A percentile compares a stretch with the other conserved stretches of the same genome.
These are phyloP conservation scores for Lasioglossum calceatum DNA, from an alignment of 2,888 invertebrate species.

Conservation along the genomic window DNA sequence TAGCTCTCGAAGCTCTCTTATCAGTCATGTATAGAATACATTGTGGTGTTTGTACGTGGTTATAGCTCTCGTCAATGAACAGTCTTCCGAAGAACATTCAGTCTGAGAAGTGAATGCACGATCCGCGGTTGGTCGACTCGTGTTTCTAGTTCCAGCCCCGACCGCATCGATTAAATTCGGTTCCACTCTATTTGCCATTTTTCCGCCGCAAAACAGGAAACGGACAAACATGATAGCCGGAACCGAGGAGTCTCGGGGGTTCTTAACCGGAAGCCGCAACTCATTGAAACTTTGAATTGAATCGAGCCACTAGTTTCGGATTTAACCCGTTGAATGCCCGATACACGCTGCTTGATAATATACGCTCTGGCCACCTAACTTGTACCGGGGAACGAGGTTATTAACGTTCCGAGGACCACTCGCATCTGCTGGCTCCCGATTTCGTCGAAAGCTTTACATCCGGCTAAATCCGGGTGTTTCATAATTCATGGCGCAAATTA, in stretches of 20 bases:
- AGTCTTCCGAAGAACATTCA: background rate
- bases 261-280: constrained; percentile 55
- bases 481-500: no score
- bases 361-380: constrained; percentile 11
- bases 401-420: constrained; percentile 29
- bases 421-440: background rate
- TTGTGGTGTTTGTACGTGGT: background rate
- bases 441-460: background rate
- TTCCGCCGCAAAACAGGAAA: constrained; percentile 12
- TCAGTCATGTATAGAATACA: background rate
- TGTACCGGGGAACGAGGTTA: constrained; percentile 1
- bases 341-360: constrained; percentile 36
- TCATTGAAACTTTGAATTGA: constrained; percentile 59
- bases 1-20: background rate
- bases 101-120: background rate
- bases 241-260: constrained; percentile 24
- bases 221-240: background rate
- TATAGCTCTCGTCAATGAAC: background rate
- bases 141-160: background rate
- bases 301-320: constrained; percentile 45
- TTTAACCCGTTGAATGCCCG: constrained; percentile 39
- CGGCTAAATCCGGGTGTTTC: background rate
- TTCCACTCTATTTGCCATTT: constrained; percentile 18
- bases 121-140: background rate
- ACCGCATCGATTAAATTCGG: constrained; percentile 6